Evolutionary conservation across 1,140 invertebrate genomes (phyloP).

Genomic region (Zaprionus vittiger): DNA sequence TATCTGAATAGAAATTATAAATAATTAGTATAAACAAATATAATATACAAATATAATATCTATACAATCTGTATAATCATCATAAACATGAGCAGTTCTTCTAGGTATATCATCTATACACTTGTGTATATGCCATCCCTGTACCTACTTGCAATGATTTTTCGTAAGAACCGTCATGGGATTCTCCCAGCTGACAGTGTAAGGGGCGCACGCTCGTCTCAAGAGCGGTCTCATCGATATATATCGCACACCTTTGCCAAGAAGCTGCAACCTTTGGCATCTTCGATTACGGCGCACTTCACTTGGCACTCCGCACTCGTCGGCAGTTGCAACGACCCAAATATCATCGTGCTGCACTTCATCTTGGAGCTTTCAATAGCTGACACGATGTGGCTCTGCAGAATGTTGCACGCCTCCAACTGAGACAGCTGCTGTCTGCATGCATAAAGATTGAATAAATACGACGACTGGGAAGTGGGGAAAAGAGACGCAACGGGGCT

Average conservation of each 20-base stretch:
- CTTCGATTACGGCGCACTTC: neutral
- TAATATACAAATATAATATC: no score
- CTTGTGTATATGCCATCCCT: no score
- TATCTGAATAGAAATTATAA: no score
- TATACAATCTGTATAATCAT: neutral
- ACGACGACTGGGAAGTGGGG: slow-evolving; percentile 50
- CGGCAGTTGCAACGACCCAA: slow-evolving; percentile 36
- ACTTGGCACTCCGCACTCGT: slow-evolving; percentile 6
- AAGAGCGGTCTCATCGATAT: neutral
- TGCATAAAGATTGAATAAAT: slow-evolving; percentile 72
- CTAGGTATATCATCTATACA: no score
- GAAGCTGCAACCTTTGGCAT: slow-evolving; percentile 26
- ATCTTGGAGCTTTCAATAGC: slow-evolving; percentile 40
- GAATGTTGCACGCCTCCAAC: slow-evolving; percentile 1
- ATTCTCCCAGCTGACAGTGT: neutral
- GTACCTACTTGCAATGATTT: neutral
- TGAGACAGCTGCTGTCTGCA: slow-evolving; percentile 46
- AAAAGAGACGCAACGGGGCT: slow-evolving; percentile 2
- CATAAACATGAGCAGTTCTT: neutral
- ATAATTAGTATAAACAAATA: no score
- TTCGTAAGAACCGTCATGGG: neutral
- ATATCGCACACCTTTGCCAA: neutral
- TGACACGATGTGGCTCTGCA: slow-evolving; percentile 7
- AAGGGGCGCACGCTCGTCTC: neutral
- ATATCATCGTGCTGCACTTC: slow-evolving; percentile 37